Evolutionary conservation across 2,797 vertebrate genomes (phyloP), one percentile per base, ranked within the genome.

Genomic region (Lacerta agilis): DNA sequence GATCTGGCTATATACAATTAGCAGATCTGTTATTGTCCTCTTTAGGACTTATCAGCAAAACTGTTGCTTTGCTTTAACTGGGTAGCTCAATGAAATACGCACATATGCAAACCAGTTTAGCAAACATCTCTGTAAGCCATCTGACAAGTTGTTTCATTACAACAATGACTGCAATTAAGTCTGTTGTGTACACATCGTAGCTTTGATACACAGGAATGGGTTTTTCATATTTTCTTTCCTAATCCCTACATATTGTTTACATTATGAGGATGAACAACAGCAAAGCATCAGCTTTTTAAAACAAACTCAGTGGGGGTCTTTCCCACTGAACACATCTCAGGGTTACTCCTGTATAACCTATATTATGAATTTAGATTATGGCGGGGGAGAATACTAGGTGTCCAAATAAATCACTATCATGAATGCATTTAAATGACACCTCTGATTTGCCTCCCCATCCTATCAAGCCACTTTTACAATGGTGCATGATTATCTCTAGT

Each of bases 71-170:
- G 91, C 93, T 86, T 90, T 93, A 92, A 78, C 87, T 91, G 88
- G 55, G 93, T 55, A 43, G 87, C 89, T 93, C 17, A 0, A 38
- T 55, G 17, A 15, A 45, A 58, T 88, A 27, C 13, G 4, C 95
- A 87, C 93, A 93, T 94, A 94, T 72, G 93, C 95, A 92, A 94
- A 95, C 94, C 84, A 87, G 94, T 94, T 93, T 94, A 94, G 93
- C 90, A 92, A 95, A 91, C 94, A 95, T 95, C 96, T 94, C 96
- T 95, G 95, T 95, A 95, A 97, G 96, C 87, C 92, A 88, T 83
- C 94, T 93, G 94, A 94, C 95, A 93, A 97, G 95, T 89, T 93
- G 91, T 95, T 93, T 66, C 61, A 71, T 73, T 72, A 61, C 49
- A 79, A 83, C 83, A 83, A 79, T 29, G 83, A 43, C 43, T 43